Evolutionary conservation across 2,113 vertebrate species (phyloP).

Genomic region (Pachyramphus minor): DNA sequence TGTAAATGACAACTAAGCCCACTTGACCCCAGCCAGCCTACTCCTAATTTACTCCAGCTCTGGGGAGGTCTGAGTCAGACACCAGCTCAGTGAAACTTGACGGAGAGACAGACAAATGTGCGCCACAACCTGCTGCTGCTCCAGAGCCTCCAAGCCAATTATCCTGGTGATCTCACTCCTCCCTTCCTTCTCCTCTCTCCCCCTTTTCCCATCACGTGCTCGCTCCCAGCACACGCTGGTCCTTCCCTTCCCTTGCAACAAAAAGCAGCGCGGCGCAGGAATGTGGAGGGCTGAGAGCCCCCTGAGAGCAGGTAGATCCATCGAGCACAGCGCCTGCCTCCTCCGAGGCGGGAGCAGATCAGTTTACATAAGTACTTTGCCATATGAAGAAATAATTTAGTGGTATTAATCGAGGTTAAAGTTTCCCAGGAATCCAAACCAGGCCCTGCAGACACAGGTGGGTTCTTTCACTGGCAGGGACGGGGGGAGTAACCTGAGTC

Average conservation of each 20-base stretch:
- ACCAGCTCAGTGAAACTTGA: background rate
- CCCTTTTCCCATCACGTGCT: background rate
- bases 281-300: conserved; percentile 17
- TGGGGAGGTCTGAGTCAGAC: conserved; percentile 31
- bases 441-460: conserved; percentile 85
- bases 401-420: conserved; percentile 92
- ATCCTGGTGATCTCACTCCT: background rate
- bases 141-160: background rate
- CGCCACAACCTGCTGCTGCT: conserved; percentile 22
- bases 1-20: conserved; percentile 23
- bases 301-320: conserved; percentile 77
- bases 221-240: background rate
- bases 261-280: background rate
- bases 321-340: conserved; percentile 71
- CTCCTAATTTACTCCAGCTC: conserved; percentile 22
- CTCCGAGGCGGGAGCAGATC: conserved; percentile 69
- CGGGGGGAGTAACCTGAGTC: conserved; percentile 75
- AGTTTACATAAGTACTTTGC: conserved; percentile 88
- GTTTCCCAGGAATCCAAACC: conserved; percentile 84
- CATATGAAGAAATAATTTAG: conserved; percentile 91
- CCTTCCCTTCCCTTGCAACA: conserved; percentile 12
- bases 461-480: conserved; percentile 88
- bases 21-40: background rate
- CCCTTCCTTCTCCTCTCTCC: conserved; percentile 17
- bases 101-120: background rate